Evolutionary conservation across 2,797 vertebrate genomes (phyloP).

Genomic region (Carcharodon carcharias): DNA sequence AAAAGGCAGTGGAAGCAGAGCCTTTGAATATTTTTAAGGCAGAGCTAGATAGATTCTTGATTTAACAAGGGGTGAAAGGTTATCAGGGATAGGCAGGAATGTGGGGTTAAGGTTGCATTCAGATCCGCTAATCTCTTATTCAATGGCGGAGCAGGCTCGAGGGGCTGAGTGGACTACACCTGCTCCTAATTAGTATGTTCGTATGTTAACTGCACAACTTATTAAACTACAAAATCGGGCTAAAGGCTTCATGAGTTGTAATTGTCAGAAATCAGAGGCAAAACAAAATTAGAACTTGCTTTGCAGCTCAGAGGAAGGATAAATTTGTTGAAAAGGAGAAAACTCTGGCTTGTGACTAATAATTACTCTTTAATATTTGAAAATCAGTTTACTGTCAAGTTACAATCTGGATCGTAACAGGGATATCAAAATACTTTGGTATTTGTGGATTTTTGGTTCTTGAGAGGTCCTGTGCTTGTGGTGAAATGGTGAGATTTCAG

Average conservation of each 20-base stretch:
- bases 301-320: neutral
- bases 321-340: neutral
- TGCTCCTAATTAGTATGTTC: too few species aligned
- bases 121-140: too few species aligned
- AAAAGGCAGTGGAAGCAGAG: too few species aligned
- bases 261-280: neutral
- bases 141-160: too few species aligned
- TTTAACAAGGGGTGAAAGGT: too few species aligned
- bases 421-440: neutral
- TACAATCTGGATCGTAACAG: neutral
- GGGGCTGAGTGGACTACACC: too few species aligned
- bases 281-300: neutral
- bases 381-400: neutral
- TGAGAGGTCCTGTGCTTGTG: neutral
- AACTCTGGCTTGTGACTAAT: neutral
- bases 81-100: too few species aligned
- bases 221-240: neutral
- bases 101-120: too few species aligned
- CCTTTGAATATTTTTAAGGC: too few species aligned
- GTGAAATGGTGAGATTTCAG: neutral
- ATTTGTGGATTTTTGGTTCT: neutral
- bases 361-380: neutral
- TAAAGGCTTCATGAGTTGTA: neutral
- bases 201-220: neutral
- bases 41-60: too few species aligned